Evolutionary conservation across 2,797 vertebrate genomes (phyloP).

Genomic region (Alfaro cultratus): DNA sequence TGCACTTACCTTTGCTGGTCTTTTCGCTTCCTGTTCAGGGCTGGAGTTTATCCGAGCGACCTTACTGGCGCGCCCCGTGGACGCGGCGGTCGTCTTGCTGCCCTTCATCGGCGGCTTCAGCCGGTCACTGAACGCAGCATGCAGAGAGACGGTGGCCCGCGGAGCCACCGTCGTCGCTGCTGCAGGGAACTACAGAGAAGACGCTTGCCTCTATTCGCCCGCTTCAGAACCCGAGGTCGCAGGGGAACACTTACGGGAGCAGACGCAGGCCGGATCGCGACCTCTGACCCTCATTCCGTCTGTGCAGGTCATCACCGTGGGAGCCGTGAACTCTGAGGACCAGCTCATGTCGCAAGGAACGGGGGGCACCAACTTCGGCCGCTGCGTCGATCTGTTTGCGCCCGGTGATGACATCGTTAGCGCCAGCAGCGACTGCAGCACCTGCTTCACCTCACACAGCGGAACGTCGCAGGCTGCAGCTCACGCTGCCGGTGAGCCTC

Average conservation of each 20-base stretch:
- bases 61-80: slow-evolving; percentile 62
- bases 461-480: slow-evolving; percentile 91
- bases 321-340: slow-evolving; percentile 85
- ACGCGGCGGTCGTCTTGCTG: slow-evolving; percentile 77
- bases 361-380: slow-evolving; percentile 88
- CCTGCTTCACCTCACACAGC: slow-evolving; percentile 87
- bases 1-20: not conserved
- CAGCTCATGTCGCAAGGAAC: slow-evolving; percentile 83
- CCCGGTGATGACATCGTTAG: slow-evolving; percentile 90
- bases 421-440: slow-evolving; percentile 90
- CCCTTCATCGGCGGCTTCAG: slow-evolving; percentile 84
- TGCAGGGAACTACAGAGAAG: slow-evolving; percentile 89
- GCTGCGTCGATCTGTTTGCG: slow-evolving; percentile 90
- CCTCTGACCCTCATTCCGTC: not conserved
- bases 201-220: slow-evolving; percentile 91
- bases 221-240: slow-evolving; percentile 87
- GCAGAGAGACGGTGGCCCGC: slow-evolving; percentile 70
- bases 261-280: not conserved
- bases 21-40: slow-evolving; percentile 62
- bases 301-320: slow-evolving; percentile 89
- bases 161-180: slow-evolving; percentile 82
- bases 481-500: slow-evolving; percentile 80
- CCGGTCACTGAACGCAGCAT: slow-evolving; percentile 81
- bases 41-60: slow-evolving; percentile 82
- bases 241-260: not conserved